Evolutionary conservation across 2,888 invertebrate species (phyloP).

Genomic region (Buathra laborator): DNA sequence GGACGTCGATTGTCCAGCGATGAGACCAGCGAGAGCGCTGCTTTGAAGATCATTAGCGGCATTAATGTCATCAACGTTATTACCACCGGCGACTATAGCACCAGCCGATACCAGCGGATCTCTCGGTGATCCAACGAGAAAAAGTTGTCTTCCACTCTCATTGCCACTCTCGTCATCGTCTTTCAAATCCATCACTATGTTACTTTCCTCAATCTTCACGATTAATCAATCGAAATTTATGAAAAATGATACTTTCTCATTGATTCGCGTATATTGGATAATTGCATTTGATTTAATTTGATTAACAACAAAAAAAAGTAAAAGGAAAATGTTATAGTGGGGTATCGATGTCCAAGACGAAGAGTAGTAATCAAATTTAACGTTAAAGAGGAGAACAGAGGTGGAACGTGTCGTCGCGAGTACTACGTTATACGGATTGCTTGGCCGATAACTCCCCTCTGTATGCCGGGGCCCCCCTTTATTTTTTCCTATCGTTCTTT

Average conservation of each 20-base stretch:
- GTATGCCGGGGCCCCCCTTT: slow-evolving; percentile 25
- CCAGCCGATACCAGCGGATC: slow-evolving; percentile 83
- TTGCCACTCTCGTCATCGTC: slow-evolving; percentile 80
- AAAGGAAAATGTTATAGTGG: not conserved
- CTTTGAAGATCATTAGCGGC: slow-evolving; percentile 81
- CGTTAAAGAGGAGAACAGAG: slow-evolving; percentile 54
- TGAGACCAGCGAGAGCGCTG: slow-evolving; percentile 82
- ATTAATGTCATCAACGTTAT: slow-evolving; percentile 79
- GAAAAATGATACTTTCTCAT: slow-evolving; percentile 2
- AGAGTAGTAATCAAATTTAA: slow-evolving; percentile 61
- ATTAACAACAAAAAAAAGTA: not conserved
- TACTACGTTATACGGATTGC: slow-evolving; percentile 62
- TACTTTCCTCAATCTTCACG: slow-evolving; percentile 58
- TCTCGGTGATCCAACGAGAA: slow-evolving; percentile 81
- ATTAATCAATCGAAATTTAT: not conserved
- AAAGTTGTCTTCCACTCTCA: slow-evolving; percentile 80
- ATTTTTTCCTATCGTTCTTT: slow-evolving; percentile 71
- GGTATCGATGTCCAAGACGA: not conserved
- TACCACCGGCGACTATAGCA: slow-evolving; percentile 79
- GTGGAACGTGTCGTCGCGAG: slow-evolving; percentile 64
- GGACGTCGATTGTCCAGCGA: slow-evolving; percentile 83
- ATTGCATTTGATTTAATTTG: not conserved
- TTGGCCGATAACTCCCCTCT: slow-evolving; percentile 51
- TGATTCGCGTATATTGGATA: not conserved
- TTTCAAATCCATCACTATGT: slow-evolving; percentile 81